Percentiles rank a stretch among this genome's conserved stretches.
Conservation (phyloP, 2,888 invertebrate genomes). For the Sylvicola fuscatus region DNA sequence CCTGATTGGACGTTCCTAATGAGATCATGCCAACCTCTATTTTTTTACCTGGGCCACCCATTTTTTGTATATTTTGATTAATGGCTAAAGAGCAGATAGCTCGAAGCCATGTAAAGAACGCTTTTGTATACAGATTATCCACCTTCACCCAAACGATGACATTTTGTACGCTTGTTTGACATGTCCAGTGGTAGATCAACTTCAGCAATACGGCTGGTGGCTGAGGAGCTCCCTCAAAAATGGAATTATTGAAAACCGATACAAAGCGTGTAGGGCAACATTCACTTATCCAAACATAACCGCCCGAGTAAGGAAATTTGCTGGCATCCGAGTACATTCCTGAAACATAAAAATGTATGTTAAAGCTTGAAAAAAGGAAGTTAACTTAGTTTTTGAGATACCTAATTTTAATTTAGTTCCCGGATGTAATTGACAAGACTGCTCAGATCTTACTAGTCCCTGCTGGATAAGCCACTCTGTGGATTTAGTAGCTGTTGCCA, state of each 20-base stretch:
- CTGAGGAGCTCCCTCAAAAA: slow-evolving; percentile 71
- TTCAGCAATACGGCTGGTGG: slow-evolving; percentile 66
- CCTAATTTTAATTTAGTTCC: slow-evolving; percentile 53
- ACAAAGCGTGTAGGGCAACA: slow-evolving; percentile 71
- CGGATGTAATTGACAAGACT: slow-evolving; percentile 49
- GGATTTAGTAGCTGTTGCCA: slow-evolving; percentile 65
- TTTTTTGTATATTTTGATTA: slow-evolving; percentile 48
- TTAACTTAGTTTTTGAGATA: slow-evolving; percentile 11
- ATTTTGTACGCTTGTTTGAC: slow-evolving; percentile 75
- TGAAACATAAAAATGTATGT: slow-evolving; percentile 16
- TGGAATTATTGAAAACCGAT: slow-evolving; percentile 69
- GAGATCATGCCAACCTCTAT: slow-evolving; percentile 73
- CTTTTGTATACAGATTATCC: slow-evolving; percentile 43
- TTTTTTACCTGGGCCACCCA: slow-evolving; percentile 50
- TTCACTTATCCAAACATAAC: slow-evolving; percentile 79
- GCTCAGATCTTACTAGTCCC: slow-evolving; percentile 59
- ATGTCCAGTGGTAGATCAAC: slow-evolving; percentile 78
- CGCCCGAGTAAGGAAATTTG: slow-evolving; percentile 72
- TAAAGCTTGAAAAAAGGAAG: not conserved
- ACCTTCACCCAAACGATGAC: slow-evolving; percentile 78
- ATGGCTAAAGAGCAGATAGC: slow-evolving; percentile 62
- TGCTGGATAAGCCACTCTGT: slow-evolving; percentile 81
- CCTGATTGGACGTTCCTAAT: slow-evolving; percentile 66
- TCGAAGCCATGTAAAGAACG: slow-evolving; percentile 47
- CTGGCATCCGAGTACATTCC: slow-evolving; percentile 72